These are phyloP conservation scores for Lindbergichthys nudifrons DNA, from an alignment of 2,797 vertebrate genomes.

Conservation along the genomic window DNA sequence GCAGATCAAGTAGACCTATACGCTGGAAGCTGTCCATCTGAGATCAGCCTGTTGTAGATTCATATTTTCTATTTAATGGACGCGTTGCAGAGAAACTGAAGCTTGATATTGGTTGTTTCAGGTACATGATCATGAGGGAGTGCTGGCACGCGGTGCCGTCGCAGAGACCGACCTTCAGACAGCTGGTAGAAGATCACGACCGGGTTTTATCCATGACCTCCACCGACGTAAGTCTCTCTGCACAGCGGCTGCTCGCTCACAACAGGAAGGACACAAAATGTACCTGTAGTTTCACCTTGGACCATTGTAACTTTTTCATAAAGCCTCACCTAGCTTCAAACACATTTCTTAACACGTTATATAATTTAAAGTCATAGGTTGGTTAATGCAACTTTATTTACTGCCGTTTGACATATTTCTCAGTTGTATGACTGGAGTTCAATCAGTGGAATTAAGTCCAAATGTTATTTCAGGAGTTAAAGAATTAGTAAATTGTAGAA, in stretches of 20 bases:
- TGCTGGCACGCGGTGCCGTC: slow-evolving; percentile 97
- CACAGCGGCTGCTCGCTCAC: slow-evolving; percentile 23
- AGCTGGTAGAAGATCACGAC: slow-evolving; percentile 97
- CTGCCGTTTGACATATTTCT: background rate
- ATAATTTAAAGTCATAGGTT: background rate
- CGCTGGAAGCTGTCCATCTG: background rate
- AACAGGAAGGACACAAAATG: background rate
- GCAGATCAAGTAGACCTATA: slow-evolving; percentile 12
- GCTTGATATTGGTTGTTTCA: slow-evolving; percentile 62
- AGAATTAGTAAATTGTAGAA: no score
- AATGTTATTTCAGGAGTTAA: no score
- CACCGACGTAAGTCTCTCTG: slow-evolving; percentile 89
- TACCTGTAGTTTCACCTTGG: slow-evolving; percentile 8
- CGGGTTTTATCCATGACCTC: slow-evolving; percentile 94
- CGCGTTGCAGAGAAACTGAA: background rate
- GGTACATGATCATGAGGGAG: slow-evolving; percentile 99
- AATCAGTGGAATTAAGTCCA: background rate
- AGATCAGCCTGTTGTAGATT: slow-evolving; percentile 11
- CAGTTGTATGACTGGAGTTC: background rate
- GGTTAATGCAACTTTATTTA: background rate
- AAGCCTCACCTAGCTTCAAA: background rate
- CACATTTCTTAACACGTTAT: background rate
- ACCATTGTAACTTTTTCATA: background rate
- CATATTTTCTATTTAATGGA: background rate
- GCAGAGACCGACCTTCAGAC: slow-evolving; percentile 97